These are phyloP conservation scores for Sterrhoptilus dennistouni DNA, from an alignment of 2,113 vertebrate species.

Conservation along the genomic window DNA sequence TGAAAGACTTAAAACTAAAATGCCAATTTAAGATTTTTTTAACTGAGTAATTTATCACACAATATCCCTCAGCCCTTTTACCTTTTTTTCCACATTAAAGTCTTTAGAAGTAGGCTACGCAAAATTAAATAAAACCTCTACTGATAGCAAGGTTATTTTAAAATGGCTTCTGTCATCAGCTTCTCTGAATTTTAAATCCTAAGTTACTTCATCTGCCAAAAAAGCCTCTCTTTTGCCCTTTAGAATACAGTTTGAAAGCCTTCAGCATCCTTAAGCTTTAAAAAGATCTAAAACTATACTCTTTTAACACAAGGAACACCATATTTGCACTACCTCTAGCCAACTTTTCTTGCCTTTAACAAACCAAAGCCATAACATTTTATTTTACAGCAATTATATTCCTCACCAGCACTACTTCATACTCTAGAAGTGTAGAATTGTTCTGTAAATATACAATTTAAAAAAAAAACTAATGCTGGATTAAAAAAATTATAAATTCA, in stretches of 20 bases:
- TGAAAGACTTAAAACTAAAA: not conserved
- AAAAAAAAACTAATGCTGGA: not conserved
- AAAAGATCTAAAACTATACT: slow-evolving; percentile 13
- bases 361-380: not conserved
- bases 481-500: not conserved
- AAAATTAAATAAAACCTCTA: slow-evolving; percentile 45
- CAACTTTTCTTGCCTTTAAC: slow-evolving; percentile 1
- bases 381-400: not conserved
- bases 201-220: slow-evolving; percentile 44
- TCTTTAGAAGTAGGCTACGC: not conserved
- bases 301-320: not conserved
- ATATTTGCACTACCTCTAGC: not conserved
- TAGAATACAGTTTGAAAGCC: slow-evolving; percentile 19
- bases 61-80: not conserved
- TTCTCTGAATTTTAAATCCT: slow-evolving; percentile 61
- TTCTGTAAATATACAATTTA: not conserved
- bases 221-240: slow-evolving; percentile 5
- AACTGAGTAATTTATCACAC: not conserved
- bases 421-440: not conserved
- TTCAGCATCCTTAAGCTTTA: slow-evolving; percentile 46
- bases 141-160: slow-evolving; percentile 45
- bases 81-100: not conserved
- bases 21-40: not conserved
- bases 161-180: slow-evolving; percentile 70
- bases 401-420: not conserved